Conservation (phyloP, 2,888 invertebrate species). For the Drosophila pullipes region DNA sequence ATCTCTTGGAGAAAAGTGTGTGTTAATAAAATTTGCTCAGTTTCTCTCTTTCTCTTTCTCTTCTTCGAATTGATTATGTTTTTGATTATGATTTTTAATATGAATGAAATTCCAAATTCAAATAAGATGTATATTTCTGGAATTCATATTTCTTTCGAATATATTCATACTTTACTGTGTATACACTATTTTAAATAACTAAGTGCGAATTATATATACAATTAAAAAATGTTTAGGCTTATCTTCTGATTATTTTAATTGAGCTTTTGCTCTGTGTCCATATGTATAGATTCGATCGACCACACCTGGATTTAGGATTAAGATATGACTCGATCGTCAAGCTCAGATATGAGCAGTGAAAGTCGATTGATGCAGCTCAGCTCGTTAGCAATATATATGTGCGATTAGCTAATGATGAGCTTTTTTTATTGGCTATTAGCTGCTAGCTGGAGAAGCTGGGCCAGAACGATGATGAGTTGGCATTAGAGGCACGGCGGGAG, state of each 20-base stretch:
- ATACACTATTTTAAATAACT: not conserved
- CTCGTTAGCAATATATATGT: constrained; percentile 1
- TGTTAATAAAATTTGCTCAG: constrained; percentile 28
- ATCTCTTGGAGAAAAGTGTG: constrained; percentile 10
- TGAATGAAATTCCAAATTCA: not conserved
- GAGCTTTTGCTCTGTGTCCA: not conserved
- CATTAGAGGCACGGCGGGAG: constrained; percentile 27
- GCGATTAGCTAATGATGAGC: constrained; percentile 11
- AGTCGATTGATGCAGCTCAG: constrained; percentile 23
- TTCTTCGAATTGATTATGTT: too few species aligned
- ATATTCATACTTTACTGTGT: not conserved
- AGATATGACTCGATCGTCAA: not conserved
- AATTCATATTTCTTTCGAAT: not conserved
- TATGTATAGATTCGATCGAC: not conserved
- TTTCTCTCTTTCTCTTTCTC: too few species aligned
- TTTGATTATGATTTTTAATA: not conserved
- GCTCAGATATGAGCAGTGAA: constrained; percentile 39
- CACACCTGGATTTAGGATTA: not conserved
- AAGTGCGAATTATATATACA: not conserved
- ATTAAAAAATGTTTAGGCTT: not conserved
- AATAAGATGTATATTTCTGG: not conserved
- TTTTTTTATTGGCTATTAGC: not conserved
- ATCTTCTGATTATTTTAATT: not conserved
- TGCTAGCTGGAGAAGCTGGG: not conserved
- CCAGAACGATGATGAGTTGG: constrained; percentile 45